Base-by-base conservation (phyloP, 1,140 invertebrate genomes). In the Oryzaephilus surinamensis region DNA sequence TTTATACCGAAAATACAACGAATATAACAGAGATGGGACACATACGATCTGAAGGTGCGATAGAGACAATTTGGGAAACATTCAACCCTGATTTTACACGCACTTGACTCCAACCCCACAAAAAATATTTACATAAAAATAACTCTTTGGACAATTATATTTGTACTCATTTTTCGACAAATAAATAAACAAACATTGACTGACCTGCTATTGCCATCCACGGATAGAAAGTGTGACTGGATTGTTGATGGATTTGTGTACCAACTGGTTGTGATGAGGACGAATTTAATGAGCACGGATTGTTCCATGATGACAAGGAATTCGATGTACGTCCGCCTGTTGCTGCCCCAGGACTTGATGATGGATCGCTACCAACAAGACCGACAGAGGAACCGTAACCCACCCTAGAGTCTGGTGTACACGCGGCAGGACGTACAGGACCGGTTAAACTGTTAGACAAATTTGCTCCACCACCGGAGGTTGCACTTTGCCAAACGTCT, bases 131-230 rank as follows among this genome's bases (percentile, higher is more conserved):
- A 51, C 48, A 54, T 52, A 54, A 43, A 23, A n/a, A 45, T 40
- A 8, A 15, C 24, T 13, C 30, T 40, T 11, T 37, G 8, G 27
- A 27, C 18, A 33, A 33, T 11, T 12, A 2, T 24, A 24, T 24
- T 24, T 10, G 23, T n/a, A n/a, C 11, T 24, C 4, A n/a, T 24
- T 7, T 4, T 10, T 24, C 5, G 8, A 6, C 11, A 10, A 6
- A 2, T 7, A 4, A 11, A 10, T 24, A 6, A 24, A n/a, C n/a
- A n/a, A 24, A 24, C 11, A 3, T 6, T 7, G 23, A 73, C 83
- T 81, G 67, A 93, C 90, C 90, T 91, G 90, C 89, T 74, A 94
- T 93, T 70, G 89, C 89, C 90, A 94, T 94, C 90, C 90, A 93
- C 46, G 90, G 90, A 71, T 94, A 94, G 72, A 94, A 93, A 58